Conservation (phyloP, 2,888 invertebrate species). For the Cylindroiulus punctatus region DNA sequence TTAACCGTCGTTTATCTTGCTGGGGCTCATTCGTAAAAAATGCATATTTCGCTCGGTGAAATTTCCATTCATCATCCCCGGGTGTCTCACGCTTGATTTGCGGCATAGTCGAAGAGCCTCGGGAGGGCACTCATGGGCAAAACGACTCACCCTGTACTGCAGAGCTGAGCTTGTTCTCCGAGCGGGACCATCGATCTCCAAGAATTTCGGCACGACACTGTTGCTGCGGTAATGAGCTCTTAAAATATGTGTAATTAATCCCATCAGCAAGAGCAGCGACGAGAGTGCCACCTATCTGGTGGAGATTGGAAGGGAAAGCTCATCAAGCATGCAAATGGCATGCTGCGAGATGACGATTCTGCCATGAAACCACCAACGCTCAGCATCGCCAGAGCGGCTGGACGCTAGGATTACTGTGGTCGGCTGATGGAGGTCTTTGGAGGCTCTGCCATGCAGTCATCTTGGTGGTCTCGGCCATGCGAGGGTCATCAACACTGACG, state of each 20-base stretch:
- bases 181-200: slow-evolving; percentile 35
- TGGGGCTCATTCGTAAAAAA: no score
- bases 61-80: no score
- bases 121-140: no score
- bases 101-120: no score
- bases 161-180: neutral
- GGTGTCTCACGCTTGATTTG: no score
- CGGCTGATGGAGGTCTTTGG: neutral
- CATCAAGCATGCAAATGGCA: slow-evolving; percentile 24
- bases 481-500: neutral
- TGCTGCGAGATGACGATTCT: neutral
- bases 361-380: neutral
- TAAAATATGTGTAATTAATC: slow-evolving; percentile 55
- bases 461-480: neutral
- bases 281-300: neutral
- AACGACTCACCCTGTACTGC: neutral
- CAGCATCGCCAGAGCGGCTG: neutral
- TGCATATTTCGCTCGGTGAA: no score
- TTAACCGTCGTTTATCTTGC: no score
- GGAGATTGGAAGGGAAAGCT: neutral
- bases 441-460: neutral
- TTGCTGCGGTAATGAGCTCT: slow-evolving; percentile 56
- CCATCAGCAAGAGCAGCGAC: slow-evolving; percentile 52
- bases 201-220: slow-evolving; percentile 50
- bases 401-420: neutral